phyloP scores from a whole-genome alignment of 1,140 invertebrate species.

The Megalonaias nervosa region DNA sequence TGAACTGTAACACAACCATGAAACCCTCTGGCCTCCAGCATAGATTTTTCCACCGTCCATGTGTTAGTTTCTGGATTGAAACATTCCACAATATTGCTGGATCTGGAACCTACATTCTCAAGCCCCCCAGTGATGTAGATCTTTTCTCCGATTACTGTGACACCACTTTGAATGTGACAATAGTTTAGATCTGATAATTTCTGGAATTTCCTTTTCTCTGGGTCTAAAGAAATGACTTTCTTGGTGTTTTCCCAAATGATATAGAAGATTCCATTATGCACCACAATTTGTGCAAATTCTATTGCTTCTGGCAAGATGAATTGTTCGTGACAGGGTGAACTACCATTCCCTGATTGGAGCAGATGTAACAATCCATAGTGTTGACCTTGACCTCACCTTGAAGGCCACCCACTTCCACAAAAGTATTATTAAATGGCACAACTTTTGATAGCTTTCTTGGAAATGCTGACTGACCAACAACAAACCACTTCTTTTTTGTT shows the following conservation, averaged over 20 bases:
- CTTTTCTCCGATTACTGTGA: conserved; percentile 85
- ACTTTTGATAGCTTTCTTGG: conserved; percentile 63
- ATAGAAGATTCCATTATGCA: conserved; percentile 65
- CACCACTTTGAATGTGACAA: conserved; percentile 72
- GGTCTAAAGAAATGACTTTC: conserved; percentile 67
- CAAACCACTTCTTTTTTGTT: conserved; percentile 56
- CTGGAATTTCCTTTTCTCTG: conserved; percentile 65
- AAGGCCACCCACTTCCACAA: conserved; percentile 67
- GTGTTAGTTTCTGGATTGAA: conserved; percentile 84
- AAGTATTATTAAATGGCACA: conserved; percentile 58
- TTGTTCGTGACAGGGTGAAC: conserved; percentile 64
- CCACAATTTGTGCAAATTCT: conserved; percentile 65
- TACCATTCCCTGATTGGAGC: conserved; percentile 36
- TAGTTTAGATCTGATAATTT: conserved; percentile 56
- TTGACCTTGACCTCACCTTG: conserved; percentile 60
- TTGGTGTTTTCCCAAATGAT: conserved; percentile 69
- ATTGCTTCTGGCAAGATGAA: conserved; percentile 66
- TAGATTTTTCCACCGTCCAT: conserved; percentile 76
- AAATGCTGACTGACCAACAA: conserved; percentile 60
- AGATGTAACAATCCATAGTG: conserved; percentile 67
- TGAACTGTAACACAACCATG: conserved; percentile 66
- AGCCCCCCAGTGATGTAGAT: conserved; percentile 90
- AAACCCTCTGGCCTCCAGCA: conserved; percentile 55
- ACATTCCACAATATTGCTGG: conserved; percentile 80
- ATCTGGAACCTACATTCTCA: conserved; percentile 71